phyloP scores from a whole-genome alignment of 2,113 vertebrate genomes.

The Chaetorhynchus papuensis region DNA sequence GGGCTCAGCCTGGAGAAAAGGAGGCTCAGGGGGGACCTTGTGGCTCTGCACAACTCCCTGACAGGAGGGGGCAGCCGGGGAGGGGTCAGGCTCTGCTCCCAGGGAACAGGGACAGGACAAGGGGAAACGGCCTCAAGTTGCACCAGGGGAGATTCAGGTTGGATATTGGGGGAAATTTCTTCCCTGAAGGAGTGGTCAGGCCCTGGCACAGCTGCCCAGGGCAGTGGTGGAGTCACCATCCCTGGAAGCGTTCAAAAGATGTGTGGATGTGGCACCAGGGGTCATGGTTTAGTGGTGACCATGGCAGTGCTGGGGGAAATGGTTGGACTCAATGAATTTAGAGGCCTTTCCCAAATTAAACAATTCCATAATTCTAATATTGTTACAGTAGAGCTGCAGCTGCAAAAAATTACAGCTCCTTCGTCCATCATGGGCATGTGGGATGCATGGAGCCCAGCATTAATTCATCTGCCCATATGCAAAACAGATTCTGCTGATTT shows the following conservation, averaged over 20 bases:
- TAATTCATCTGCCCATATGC: neutral
- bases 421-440: neutral
- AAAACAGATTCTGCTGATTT: neutral
- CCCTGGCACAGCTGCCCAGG: neutral
- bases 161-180: neutral
- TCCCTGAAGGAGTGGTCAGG: neutral
- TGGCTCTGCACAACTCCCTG: neutral
- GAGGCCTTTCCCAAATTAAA: neutral
- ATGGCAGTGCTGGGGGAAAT: neutral
- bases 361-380: neutral
- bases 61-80: neutral
- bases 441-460: neutral
- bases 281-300: neutral
- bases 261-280: neutral
- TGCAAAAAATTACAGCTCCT: neutral
- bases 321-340: neutral
- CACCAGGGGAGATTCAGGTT: neutral
- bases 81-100: rapidly evolving
- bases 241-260: neutral
- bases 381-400: neutral
- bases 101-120: rapidly evolving
- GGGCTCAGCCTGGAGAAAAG: neutral
- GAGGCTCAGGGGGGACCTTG: neutral
- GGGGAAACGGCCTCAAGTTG: rapidly evolving
- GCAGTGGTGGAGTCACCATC: neutral